phyloP scores from a whole-genome alignment of 2,113 vertebrate species.

The Psilopsiagon aurifrons region DNA sequence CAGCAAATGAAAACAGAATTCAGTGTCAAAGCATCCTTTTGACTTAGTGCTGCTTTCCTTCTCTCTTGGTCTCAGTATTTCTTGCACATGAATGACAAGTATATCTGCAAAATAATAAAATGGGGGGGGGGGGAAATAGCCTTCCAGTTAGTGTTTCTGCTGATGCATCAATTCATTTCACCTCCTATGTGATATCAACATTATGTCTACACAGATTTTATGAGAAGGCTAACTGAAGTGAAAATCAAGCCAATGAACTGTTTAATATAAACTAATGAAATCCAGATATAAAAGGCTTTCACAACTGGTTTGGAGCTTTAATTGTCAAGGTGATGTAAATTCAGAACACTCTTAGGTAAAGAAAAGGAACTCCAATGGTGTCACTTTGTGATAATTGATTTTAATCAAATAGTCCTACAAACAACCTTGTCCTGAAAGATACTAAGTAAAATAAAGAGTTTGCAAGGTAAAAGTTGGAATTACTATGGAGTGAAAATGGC shows the following conservation, averaged over 20 bases:
- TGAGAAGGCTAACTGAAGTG: constrained; percentile 75
- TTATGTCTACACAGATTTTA: constrained; percentile 73
- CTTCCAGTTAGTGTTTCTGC: constrained; percentile 68
- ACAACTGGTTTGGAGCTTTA: constrained; percentile 73
- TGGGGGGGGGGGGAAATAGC: neutral
- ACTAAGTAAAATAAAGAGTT: neutral
- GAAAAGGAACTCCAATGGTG: constrained; percentile 29
- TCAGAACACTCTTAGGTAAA: constrained; percentile 62
- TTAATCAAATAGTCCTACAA: constrained; percentile 69
- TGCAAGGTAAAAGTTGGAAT: neutral
- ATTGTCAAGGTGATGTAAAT: constrained; percentile 75
- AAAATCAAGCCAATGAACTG: constrained; percentile 76
- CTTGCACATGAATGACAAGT: constrained; percentile 55
- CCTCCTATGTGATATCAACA: constrained; percentile 65
- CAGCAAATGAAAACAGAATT: constrained; percentile 53
- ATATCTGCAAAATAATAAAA: constrained; percentile 68
- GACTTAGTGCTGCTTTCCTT: constrained; percentile 35
- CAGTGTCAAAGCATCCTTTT: constrained; percentile 19
- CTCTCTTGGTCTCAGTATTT: constrained; percentile 4
- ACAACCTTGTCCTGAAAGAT: constrained; percentile 3
- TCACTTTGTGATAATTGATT: constrained; percentile 61
- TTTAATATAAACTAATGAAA: constrained; percentile 83
- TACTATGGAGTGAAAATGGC: constrained; percentile 1
- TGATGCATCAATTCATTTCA: constrained; percentile 75
- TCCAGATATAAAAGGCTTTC: constrained; percentile 77